Base-by-base conservation (phyloP, 2,797 vertebrate species). In the Mus caroli region DNA sequence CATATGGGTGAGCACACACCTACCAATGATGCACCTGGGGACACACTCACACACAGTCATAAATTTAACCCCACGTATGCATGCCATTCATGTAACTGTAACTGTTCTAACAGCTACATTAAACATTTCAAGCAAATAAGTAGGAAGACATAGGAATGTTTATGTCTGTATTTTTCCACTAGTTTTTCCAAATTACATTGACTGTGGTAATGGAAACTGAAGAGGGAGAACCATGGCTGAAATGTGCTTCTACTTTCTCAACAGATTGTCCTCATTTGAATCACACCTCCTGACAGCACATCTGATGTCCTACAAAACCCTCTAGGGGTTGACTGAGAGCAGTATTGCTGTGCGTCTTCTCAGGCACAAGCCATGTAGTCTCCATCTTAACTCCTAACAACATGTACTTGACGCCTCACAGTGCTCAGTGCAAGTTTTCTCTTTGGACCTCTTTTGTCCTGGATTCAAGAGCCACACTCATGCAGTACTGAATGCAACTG, bases 191-290 rank as follows among this genome's bases (percentile, higher is more conserved):
- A 69, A 14, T 71, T 2, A 20, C 60, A 87, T 14, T 46, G 71
- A 64, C 46, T 40, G 10, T 54, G 1, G 20, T n/a, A 67, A 56
- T 31, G 40, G 73, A 78, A 58, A 31, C 58, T 6, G 1, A 4
- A 19, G 40, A 40, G 13, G 58, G 28, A 87, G 37, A 24, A 24
- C 19, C 28, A 19, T n/a, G 1, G 12, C 24, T 67, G 40, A 56
- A 15, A 5, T 4, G 0, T 2, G 3, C 22, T 40, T 92, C 50
- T 79, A 26, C 11, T 78, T 13, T 69, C 9, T 43, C 60, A 31
- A 43, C 22, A 52, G 54, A 10, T 58, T 88, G 76, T 95, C 24
- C 62, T 58, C 64, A 80, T 43, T 58, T 91, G 64, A 88, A 56
- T 40, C 43, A 84, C 1, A 73, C 37, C 54, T 46, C 40, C 17